Base-by-base conservation (phyloP, 2,888 invertebrate genomes). In the Listrodromus nycthemerus region DNA sequence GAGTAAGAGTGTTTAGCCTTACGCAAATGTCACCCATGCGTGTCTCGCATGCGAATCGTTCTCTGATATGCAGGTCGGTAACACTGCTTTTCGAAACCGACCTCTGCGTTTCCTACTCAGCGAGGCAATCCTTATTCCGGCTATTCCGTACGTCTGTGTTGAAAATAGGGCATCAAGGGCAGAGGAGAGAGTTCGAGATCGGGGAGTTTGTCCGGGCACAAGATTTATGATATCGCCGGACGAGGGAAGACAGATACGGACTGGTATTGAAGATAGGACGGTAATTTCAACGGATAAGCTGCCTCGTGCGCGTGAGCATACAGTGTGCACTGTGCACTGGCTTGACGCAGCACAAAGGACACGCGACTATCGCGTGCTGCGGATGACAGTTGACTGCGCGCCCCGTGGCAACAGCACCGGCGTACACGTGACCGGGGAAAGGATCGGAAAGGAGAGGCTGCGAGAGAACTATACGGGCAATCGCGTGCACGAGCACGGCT, bases 321-420 rank as follows among this genome's bases (percentile, higher is more conserved):
- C 19, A 61, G 30, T 30, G 30, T 30, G 27, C 63, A 50, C 65
- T 37, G 65, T 52, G 65, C 75, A 75, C 50, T 52, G 58, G 63
- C 33, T 63, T 63, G 48, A 13, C 50, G 61, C 37, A 45, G 30
- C 7, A 84, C 82, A 84, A 84, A 80, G 82, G 81, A 77, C 85
- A 85, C 85, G 84, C 82, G 85, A 85, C 85, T 58, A 75, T 84
- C 84, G 82, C 82, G 85, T 85, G 84, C 85, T 83, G 85, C 71
- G 80, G 80, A 86, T 86, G 86, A 86, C 86, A 86, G 86, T 85
- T 86, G 83, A 86, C 86, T 86, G 80, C 80, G 55, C 75, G 61
- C 50, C 48, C 50, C 33, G 61, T 30, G 61, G 50, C 73, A 61
- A 63, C 27, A 50, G 50, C 75, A 65, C 63, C 65, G 4, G 52